Conservation (phyloP, 2,888 invertebrate species). For the Meliscaeva auricollis region DNA sequence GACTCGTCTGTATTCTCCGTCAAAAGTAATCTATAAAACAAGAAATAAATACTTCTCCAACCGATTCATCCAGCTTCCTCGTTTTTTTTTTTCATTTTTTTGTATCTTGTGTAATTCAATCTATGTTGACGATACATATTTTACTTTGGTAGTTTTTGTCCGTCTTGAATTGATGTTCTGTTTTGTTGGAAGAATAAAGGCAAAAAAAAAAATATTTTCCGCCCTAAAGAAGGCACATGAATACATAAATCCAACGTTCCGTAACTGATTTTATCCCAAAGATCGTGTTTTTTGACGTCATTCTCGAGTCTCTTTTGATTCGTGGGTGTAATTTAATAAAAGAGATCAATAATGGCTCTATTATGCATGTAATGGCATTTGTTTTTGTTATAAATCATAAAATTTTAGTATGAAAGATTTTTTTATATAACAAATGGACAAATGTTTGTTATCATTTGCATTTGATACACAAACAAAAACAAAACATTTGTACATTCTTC, state of each 20-base stretch:
- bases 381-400: not conserved
- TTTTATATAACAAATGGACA: too few relatives aligned
- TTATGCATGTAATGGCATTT: too few relatives aligned
- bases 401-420: too few relatives aligned
- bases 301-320: not conserved
- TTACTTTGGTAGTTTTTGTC: not conserved
- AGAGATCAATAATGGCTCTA: not conserved
- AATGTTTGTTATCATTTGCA: not conserved
- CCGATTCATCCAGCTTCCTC: slow-evolving; percentile 7
- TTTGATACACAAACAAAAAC: not conserved
- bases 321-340: slow-evolving; percentile 1
- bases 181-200: not conserved
- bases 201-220: not conserved
- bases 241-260: slow-evolving; percentile 4
- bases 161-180: not conserved
- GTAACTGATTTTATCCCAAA: not conserved
- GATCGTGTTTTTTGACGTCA: not conserved
- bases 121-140: not conserved
- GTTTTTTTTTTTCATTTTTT: not conserved
- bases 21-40: slow-evolving; percentile 16
- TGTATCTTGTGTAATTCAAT: not conserved
- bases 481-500: not conserved
- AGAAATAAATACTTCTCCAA: not conserved
- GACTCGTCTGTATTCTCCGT: slow-evolving; percentile 18
- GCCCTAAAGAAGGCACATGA: not conserved